phyloP scores from a whole-genome alignment of 2,888 invertebrate genomes.

The Macrophya annulata region DNA sequence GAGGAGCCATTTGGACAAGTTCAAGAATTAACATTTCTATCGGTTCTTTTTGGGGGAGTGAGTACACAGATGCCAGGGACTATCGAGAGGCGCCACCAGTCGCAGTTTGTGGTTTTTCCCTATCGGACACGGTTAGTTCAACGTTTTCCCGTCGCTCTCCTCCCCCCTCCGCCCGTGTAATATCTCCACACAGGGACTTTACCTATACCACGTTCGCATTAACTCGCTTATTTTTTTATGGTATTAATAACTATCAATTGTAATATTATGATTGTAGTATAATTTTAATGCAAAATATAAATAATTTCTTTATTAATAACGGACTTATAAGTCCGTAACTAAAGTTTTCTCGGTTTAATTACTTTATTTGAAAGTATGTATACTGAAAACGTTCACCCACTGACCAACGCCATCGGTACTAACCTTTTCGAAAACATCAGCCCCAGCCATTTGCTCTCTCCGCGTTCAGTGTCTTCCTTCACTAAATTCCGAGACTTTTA shows the following conservation, averaged over 20 bases:
- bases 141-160: conserved; percentile 67
- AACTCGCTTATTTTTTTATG: neutral
- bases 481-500: conserved; percentile 36
- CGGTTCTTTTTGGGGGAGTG: conserved; percentile 35
- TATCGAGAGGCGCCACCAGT: conserved; percentile 73
- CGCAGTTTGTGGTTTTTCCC: conserved; percentile 65
- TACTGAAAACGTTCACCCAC: conserved; percentile 73
- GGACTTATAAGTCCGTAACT: neutral
- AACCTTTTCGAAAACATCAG: conserved; percentile 75
- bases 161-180: conserved; percentile 37
- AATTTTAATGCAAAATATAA: neutral
- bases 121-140: conserved; percentile 66
- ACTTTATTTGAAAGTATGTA: conserved; percentile 67
- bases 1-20: conserved; percentile 34
- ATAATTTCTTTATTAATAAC: neutral
- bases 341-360: neutral
- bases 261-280: neutral
- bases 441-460: conserved; percentile 72
- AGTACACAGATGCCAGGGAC: conserved; percentile 32
- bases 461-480: conserved; percentile 67
- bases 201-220: conserved; percentile 38
- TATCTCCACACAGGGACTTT: neutral
- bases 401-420: conserved; percentile 67
- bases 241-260: neutral
- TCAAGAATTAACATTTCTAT: conserved; percentile 49